A percentile compares a stretch with the other conserved stretches of the same genome.
Evolutionary conservation across 2,888 invertebrate genomes (phyloP).

Genomic region (Nymphalis polychloros): DNA sequence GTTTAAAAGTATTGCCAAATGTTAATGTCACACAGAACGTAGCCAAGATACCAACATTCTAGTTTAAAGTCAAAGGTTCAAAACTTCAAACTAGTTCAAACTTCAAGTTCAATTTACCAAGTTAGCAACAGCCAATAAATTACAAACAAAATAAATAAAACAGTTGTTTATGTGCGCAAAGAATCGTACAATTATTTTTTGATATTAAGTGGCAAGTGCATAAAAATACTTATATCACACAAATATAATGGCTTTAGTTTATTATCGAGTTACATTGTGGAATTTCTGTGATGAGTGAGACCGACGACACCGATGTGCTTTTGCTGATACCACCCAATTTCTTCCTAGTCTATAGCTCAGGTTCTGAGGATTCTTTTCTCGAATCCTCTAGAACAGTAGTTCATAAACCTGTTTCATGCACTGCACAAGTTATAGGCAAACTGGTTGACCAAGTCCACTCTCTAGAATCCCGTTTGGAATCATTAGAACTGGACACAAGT

Average conservation of each 20-base stretch:
- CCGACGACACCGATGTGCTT: constrained; percentile 91
- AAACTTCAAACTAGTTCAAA: not conserved
- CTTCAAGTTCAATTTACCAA: not conserved
- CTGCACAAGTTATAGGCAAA: constrained; percentile 75
- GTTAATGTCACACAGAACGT: too few species aligned
- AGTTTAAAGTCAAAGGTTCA: not conserved
- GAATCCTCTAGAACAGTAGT: constrained; percentile 75
- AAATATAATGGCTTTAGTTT: constrained; percentile 61
- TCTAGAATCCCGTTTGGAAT: constrained; percentile 80
- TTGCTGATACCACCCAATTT: constrained; percentile 90
- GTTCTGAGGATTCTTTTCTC: constrained; percentile 75
- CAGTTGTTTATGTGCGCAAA: constrained; percentile 1
- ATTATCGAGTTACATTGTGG: constrained; percentile 33
- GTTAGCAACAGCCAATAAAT: constrained; percentile 2
- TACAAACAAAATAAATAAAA: constrained; percentile 16
- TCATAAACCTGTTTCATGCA: constrained; percentile 70
- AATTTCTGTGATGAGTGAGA: constrained; percentile 76
- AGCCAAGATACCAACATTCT: too few species aligned
- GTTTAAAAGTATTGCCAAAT: too few species aligned
- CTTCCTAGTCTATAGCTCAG: constrained; percentile 83
- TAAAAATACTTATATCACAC: not conserved
- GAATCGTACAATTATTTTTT: not conserved
- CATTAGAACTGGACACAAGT: constrained; percentile 61
- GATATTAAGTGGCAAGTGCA: not conserved
- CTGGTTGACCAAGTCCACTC: constrained; percentile 84